phyloP scores from a whole-genome alignment of 2,113 vertebrate species.

The Chauna torquata region DNA sequence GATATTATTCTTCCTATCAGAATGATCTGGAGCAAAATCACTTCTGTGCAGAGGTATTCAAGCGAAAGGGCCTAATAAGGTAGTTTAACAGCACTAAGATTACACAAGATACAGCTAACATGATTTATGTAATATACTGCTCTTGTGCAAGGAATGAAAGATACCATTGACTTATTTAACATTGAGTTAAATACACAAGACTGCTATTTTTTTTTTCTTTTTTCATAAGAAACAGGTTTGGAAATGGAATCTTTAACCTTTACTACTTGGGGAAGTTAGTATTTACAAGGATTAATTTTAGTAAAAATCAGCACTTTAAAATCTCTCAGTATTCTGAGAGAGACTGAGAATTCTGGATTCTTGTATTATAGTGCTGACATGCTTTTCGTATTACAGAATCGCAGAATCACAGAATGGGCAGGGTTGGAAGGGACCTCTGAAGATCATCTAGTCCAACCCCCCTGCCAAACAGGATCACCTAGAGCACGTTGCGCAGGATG shows the following conservation, averaged over 20 bases:
- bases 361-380: neutral
- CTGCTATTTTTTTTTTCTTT: neutral
- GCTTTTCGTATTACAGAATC: too few relatives aligned
- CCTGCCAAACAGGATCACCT: too few relatives aligned
- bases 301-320: neutral
- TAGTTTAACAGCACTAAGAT: neutral
- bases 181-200: neutral
- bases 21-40: neutral
- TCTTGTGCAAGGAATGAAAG: neutral
- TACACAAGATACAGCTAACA: neutral
- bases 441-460: too few relatives aligned
- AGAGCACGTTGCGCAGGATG: too few relatives aligned
- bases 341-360: neutral
- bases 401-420: too few relatives aligned
- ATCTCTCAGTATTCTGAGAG: neutral
- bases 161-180: neutral
- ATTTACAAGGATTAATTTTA: neutral
- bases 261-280: neutral
- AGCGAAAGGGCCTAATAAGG: neutral
- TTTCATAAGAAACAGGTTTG: neutral
- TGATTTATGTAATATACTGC: neutral
- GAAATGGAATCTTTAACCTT: neutral
- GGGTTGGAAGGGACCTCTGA: too few relatives aligned
- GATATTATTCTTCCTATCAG: neutral
- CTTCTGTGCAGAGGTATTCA: neutral